Percentiles rank a stretch among this genome's conserved stretches.
Evolutionary conservation across 2,888 invertebrate species (phyloP).

Genomic region (Dendrolimus houi): DNA sequence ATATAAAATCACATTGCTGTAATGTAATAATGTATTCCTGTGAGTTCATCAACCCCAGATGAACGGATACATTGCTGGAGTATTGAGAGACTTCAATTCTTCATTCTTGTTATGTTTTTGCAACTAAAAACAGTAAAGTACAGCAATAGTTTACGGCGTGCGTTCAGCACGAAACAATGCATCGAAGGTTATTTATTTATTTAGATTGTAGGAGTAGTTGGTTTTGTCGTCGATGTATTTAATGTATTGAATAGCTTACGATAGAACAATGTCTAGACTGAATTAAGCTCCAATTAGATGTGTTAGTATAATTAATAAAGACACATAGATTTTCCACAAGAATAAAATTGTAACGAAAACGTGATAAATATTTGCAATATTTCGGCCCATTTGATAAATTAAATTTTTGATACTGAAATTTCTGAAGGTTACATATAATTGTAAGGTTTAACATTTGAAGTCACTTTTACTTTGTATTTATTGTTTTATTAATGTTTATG

Average conservation of each 20-base stretch:
- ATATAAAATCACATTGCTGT: no score
- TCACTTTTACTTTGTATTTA: slow-evolving; percentile 28
- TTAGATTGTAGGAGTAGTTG: slow-evolving; percentile 38
- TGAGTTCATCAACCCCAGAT: no score
- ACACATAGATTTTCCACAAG: slow-evolving; percentile 55
- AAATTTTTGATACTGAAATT: slow-evolving; percentile 42
- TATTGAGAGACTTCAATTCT: no score
- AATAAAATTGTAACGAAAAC: slow-evolving; percentile 39
- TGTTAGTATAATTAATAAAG: slow-evolving; percentile 38
- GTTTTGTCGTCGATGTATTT: slow-evolving; percentile 44
- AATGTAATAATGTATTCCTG: no score
- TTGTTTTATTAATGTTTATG: not conserved
- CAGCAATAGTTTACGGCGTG: not conserved
- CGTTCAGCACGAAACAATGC: slow-evolving; percentile 22
- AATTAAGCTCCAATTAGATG: slow-evolving; percentile 64
- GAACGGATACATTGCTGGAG: no score
- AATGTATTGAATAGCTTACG: slow-evolving; percentile 46
- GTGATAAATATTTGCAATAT: slow-evolving; percentile 44
- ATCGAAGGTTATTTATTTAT: slow-evolving; percentile 41
- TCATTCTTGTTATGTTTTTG: not conserved
- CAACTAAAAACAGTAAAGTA: not conserved
- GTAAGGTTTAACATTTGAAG: slow-evolving; percentile 31
- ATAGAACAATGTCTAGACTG: slow-evolving; percentile 71
- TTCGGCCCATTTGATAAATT: slow-evolving; percentile 46
- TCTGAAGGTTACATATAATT: slow-evolving; percentile 31